A percentile compares a stretch with the other conserved stretches of the same genome.
Evolutionary conservation across 2,113 vertebrate species (phyloP).

Genomic region (Rhizomys pruinosus): DNA sequence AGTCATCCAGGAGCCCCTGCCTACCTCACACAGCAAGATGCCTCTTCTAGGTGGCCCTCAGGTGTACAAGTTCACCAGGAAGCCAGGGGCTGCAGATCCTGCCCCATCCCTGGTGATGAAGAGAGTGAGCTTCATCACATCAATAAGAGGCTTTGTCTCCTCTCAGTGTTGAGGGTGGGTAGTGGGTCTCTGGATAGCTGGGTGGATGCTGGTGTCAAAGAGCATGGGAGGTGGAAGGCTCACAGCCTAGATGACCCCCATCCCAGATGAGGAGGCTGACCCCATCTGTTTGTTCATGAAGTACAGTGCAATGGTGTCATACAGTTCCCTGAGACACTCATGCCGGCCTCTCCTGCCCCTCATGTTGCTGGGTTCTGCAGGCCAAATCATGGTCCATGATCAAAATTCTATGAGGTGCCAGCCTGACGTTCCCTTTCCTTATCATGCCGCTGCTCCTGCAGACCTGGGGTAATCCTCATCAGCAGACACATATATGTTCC

Average conservation of each 20-base stretch:
- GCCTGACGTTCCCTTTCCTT: not conserved
- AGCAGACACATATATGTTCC: no score
- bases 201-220: rapidly evolving
- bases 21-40: rapidly evolving
- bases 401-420: not conserved
- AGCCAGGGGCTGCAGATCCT: not conserved
- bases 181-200: rapidly evolving
- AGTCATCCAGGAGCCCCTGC: rapidly evolving
- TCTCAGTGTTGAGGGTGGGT: not conserved
- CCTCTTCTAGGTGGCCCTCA: not conserved
- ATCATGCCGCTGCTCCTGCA: no score
- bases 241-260: not conserved
- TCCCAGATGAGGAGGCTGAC: not conserved
- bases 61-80: not conserved
- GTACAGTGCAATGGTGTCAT: not conserved
- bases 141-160: not conserved
- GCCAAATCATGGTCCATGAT: not conserved
- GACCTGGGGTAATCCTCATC: no score
- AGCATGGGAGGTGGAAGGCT: rapidly evolving
- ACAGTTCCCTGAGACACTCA: not conserved
- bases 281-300: no score
- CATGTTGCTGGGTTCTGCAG: rapidly evolving
- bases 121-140: rapidly evolving
- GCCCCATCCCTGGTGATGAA: not conserved
- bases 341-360: rapidly evolving